A percentile compares a stretch with the other conserved stretches of the same genome.
Evolutionary conservation across 2,113 vertebrate genomes (phyloP).

Genomic region (Sphyrna mokarran): DNA sequence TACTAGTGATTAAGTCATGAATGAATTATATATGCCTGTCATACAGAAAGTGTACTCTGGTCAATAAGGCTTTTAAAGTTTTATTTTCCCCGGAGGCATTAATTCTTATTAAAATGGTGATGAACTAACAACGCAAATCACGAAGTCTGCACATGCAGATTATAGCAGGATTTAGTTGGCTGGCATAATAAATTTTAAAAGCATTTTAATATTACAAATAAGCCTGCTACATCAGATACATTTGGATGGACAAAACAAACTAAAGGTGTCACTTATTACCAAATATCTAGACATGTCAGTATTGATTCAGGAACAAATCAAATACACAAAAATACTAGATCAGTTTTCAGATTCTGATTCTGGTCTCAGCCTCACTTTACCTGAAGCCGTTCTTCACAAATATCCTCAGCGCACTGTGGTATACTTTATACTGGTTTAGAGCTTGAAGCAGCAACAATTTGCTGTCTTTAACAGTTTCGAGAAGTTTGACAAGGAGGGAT

Average conservation of each 20-base stretch:
- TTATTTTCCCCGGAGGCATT: conserved; percentile 11
- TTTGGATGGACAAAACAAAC: background rate
- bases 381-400: background rate
- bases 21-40: conserved; percentile 27
- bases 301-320: conserved; percentile 6
- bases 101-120: background rate
- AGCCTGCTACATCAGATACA: background rate
- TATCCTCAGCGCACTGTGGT: background rate
- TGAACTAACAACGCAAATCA: background rate
- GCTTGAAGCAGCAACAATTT: background rate
- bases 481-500: background rate
- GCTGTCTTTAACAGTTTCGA: background rate
- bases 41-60: background rate
- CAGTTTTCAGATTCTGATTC: background rate
- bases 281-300: background rate
- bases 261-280: background rate
- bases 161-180: conserved; percentile 1
- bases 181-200: background rate
- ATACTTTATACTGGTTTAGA: background rate
- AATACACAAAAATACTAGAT: background rate
- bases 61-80: conserved; percentile 12
- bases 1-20: conserved; percentile 28
- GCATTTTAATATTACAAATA: conserved; percentile 18
- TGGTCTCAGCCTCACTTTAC: background rate
- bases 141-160: background rate